Evolutionary conservation across 2,888 invertebrate species (phyloP).

Genomic region (Drosophila nigritarsus): DNA sequence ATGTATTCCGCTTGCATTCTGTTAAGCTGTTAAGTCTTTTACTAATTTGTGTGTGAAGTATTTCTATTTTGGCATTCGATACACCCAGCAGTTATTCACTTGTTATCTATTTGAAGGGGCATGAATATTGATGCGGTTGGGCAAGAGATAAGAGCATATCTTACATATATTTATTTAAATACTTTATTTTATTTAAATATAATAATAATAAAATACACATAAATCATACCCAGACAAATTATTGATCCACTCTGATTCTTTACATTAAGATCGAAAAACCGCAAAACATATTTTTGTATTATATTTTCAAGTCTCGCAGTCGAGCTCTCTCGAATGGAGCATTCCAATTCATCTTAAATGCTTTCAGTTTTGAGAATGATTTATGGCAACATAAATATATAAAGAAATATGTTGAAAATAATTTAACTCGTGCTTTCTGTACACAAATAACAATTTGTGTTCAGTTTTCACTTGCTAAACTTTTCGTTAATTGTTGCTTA

Average conservation of each 20-base stretch:
- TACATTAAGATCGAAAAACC: background rate
- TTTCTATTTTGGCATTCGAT: slow-evolving; percentile 1
- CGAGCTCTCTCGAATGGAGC: background rate
- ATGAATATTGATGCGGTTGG: background rate
- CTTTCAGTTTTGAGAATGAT: background rate
- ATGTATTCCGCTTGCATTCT: background rate
- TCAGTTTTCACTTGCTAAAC: slow-evolving; percentile 19
- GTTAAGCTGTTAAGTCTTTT: background rate
- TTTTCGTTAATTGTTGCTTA: background rate
- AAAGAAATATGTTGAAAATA: background rate
- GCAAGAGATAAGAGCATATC: background rate
- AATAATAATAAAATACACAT: background rate
- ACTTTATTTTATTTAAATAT: background rate
- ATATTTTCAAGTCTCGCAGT: background rate
- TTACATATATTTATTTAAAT: background rate
- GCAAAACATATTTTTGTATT: background rate
- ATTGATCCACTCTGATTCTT: background rate
- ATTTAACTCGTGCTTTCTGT: background rate
- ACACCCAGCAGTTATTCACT: background rate
- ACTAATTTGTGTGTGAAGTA: background rate
- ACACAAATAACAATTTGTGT: background rate
- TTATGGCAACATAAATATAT: background rate
- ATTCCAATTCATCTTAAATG: background rate
- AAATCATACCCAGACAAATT: background rate
- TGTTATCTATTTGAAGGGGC: background rate